phyloP scores from a whole-genome alignment of 2,113 vertebrate genomes.

The Zosterops lateralis region DNA sequence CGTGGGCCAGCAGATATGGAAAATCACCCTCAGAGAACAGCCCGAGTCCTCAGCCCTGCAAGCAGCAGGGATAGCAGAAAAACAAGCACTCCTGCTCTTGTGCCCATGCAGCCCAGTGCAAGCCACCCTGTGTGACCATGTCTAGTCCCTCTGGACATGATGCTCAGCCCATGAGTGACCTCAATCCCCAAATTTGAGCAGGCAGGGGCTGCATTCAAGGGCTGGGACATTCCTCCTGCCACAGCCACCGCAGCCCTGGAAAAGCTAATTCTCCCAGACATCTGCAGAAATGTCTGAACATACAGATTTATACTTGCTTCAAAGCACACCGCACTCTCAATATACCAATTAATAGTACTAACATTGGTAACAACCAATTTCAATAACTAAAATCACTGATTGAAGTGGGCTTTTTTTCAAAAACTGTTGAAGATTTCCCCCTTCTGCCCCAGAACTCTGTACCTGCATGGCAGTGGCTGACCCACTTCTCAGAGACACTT shows the following conservation, averaged over 20 bases:
- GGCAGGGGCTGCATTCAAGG: background rate
- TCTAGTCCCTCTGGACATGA: accelerated
- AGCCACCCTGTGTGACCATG: accelerated
- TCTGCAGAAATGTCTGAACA: background rate
- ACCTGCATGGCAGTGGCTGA: background rate
- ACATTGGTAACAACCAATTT: accelerated
- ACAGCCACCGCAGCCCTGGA: accelerated
- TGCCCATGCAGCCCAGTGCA: background rate
- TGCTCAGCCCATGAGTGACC: background rate
- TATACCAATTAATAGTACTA: background rate
- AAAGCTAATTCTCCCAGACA: background rate
- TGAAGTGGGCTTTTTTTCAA: background rate
- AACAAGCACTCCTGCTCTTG: background rate
- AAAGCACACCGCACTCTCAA: background rate
- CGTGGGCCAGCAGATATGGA: background rate
- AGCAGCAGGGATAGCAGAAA: background rate
- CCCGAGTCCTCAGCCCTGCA: background rate
- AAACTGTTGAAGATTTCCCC: background rate
- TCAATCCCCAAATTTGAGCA: accelerated
- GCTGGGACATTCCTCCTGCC: background rate
- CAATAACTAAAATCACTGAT: background rate
- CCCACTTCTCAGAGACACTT: background rate
- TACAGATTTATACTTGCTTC: background rate
- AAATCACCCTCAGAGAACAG: background rate
- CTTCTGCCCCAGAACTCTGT: background rate